Percentiles rank a stretch among this genome's conserved stretches.
These are phyloP conservation scores for Ginglymostoma cirratum DNA, from an alignment of 2,113 vertebrate genomes.

Conservation along the genomic window DNA sequence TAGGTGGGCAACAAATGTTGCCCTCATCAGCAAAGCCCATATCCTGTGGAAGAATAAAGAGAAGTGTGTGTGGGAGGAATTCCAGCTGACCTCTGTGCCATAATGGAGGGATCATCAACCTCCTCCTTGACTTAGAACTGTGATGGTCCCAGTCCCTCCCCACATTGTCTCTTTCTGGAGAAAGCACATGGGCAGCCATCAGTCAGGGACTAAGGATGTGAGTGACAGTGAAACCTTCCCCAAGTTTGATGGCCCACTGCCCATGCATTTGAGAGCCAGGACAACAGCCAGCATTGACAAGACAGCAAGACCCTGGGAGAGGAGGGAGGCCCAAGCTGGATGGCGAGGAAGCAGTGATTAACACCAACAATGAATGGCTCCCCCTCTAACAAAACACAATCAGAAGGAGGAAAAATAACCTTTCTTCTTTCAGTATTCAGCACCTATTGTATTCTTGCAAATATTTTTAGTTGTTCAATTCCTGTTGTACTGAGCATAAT, in stretches of 20 bases:
- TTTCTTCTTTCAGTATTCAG: not conserved
- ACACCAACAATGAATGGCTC: not conserved
- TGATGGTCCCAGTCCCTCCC: not conserved
- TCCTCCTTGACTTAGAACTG: not conserved
- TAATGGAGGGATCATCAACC: not conserved
- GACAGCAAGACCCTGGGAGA: not conserved
- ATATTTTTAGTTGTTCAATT: constrained; percentile 22
- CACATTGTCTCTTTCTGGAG: not conserved
- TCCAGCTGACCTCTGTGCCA: not conserved
- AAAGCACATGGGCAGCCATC: not conserved
- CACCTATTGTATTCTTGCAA: not conserved
- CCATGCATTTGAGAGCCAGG: not conserved
- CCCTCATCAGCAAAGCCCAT: no score
- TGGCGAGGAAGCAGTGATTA: not conserved
- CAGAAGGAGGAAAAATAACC: not conserved
- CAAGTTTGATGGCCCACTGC: not conserved
- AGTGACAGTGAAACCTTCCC: not conserved
- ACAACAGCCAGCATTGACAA: not conserved
- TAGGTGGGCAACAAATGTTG: no score
- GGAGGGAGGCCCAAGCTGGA: not conserved
- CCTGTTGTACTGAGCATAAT: not conserved
- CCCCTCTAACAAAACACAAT: not conserved
- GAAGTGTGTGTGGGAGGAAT: no score
- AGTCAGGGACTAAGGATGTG: not conserved
- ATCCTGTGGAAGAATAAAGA: no score